Conservation (phyloP, 2,113 vertebrate genomes). For the Aegithalos caudatus region DNA sequence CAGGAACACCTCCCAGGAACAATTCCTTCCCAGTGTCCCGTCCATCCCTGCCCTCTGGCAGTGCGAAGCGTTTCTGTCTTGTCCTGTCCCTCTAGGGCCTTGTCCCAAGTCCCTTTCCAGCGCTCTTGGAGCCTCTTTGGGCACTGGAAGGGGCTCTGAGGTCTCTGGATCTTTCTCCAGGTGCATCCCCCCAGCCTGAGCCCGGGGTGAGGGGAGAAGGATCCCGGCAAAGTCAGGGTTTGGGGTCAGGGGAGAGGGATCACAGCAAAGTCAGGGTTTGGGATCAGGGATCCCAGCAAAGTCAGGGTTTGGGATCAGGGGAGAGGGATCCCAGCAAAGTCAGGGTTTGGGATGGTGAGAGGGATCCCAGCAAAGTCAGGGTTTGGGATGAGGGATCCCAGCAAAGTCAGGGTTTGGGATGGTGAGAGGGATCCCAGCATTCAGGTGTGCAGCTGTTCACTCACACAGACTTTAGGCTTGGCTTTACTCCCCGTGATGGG, state of each 20-base stretch:
- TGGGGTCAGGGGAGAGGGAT: neutral
- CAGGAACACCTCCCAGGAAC: no score
- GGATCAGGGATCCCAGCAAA: neutral
- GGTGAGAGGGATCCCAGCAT: neutral
- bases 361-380: neutral
- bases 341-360: no score
- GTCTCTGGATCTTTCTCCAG: neutral
- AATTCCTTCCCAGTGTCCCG: rapidly evolving
- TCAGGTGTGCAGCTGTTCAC: neutral
- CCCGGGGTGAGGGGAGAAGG: neutral
- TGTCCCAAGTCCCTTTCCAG: neutral
- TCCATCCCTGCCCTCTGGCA: rapidly evolving
- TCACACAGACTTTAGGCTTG: neutral
- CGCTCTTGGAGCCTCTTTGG: neutral
- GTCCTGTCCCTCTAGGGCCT: neutral
- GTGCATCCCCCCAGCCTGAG: neutral
- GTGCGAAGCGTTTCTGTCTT: neutral
- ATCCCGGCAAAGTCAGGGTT: neutral
- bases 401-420: no score
- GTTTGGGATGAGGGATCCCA: neutral
- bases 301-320: neutral
- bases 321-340: neutral
- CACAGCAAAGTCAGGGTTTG: no score
- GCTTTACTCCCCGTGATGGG: neutral
- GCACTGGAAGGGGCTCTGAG: neutral